Evolutionary conservation across 2,888 invertebrate genomes (phyloP), one percentile per base, ranked within the genome.

Genomic region (Myathropa florea): DNA sequence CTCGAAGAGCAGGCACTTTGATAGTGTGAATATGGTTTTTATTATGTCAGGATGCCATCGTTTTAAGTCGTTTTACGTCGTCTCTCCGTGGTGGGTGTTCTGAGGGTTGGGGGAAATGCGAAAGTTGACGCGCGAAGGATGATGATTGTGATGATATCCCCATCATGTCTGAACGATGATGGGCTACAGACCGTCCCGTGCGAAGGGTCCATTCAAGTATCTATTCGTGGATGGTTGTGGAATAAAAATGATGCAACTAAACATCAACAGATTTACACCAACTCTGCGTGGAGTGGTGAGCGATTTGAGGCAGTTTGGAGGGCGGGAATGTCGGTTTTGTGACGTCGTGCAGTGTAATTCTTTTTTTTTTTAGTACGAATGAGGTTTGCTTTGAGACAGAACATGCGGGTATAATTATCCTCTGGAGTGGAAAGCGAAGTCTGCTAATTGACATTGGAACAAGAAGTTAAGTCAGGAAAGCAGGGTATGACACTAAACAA

Each of bases 11-110:
- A 39, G 75, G 64, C 57, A 61, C 63, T 79, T 83, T 75, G 86
- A 86, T 86, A 87, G 83, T 87, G 86, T 83, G 79, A 86, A 86
- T 87, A 83, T 87, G 86, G 78, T 76, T 83, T 86, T 87, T 87
- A 83, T 87, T 83, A 72, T 70, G 65, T 39, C 82, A 75, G 83
- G 75, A 86, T 78, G 83, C 55, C 78, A 70, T 83, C 78, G 77
- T 64, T 77, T 85, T 61, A 82, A 82, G 72, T 59, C 77, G 46
- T 82, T 85, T 63, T 81, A n/a, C 36, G 81, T 70, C 57, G 26
- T 63, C 36, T 21, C 33, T 33, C 23, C 18, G 10, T 63, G 59
- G 70, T 61, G 70, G 53, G 59, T 28, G 64, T 63, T 24, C 55
- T 68, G 28, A 10, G 12, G 12, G 24, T 57, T 72, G 65, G 71